phyloP scores from a whole-genome alignment of 2,888 invertebrate genomes.

The Molanna angustata region DNA sequence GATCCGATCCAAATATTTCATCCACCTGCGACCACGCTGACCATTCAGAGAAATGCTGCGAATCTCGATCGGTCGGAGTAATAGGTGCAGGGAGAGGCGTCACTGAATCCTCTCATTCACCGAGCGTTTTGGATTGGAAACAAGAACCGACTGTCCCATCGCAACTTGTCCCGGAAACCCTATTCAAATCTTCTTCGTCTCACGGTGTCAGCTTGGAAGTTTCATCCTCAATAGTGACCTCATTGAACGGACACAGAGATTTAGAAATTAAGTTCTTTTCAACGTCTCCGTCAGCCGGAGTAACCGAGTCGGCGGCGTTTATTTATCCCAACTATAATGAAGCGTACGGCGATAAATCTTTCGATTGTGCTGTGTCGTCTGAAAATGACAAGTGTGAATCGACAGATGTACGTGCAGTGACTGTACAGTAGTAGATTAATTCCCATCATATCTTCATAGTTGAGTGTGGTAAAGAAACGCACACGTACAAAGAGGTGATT shows the following conservation, averaged over 20 bases:
- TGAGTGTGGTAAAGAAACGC: too few relatives aligned
- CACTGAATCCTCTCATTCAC: conserved; percentile 13
- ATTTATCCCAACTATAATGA: conserved; percentile 51
- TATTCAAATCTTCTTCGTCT: conserved; percentile 34
- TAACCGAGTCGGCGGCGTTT: conserved; percentile 48
- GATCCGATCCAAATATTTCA: conserved; percentile 47
- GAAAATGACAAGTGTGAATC: conserved; percentile 11
- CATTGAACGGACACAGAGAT: conserved; percentile 73
- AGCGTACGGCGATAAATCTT: conserved; percentile 13
- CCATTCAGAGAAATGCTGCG: conserved; percentile 40
- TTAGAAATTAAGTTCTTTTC: conserved; percentile 77
- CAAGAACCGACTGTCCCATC: conserved; percentile 36
- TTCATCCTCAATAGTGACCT: conserved; percentile 75
- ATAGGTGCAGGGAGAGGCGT: conserved; percentile 41
- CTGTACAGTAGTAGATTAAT: conserved; percentile 23
- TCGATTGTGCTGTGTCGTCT: conserved; percentile 11
- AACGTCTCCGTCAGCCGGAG: conserved; percentile 52
- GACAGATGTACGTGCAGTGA: conserved; percentile 15
- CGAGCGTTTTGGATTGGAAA: conserved; percentile 25
- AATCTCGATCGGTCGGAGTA: conserved; percentile 45
- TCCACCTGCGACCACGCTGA: conserved; percentile 42
- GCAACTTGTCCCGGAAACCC: conserved; percentile 31
- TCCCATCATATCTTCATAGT: too few relatives aligned
- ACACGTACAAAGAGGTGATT: too few relatives aligned
- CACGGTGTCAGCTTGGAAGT: conserved; percentile 59